Evolutionary conservation across 53 echinoderm and acorn worm species (phyloP).

Genomic region (Arbacia lixula): DNA sequence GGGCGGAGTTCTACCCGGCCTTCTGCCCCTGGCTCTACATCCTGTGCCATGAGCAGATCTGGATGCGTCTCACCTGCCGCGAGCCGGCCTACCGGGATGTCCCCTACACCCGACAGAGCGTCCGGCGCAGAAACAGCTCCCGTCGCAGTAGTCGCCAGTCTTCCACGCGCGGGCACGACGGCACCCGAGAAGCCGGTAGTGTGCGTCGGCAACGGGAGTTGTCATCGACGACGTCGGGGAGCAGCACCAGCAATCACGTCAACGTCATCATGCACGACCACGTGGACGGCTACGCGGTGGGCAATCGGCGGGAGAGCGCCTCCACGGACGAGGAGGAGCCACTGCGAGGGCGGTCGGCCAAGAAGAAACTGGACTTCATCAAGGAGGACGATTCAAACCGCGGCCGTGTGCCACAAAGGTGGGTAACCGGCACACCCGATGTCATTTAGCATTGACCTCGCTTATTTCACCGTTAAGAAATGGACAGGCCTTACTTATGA

Average conservation of each 20-base stretch:
- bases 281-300: constrained; percentile 47
- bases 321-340: constrained; percentile 13
- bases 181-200: constrained; percentile 2
- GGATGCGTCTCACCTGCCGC: constrained; percentile 59
- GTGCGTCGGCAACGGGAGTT: background rate
- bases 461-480: too few species aligned
- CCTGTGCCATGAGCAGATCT: constrained; percentile 69
- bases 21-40: constrained; percentile 78
- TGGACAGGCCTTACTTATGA: background rate
- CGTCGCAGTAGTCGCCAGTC: constrained; percentile 5
- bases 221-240: background rate
- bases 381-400: constrained; percentile 24
- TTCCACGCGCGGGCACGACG: constrained; percentile 13
- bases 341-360: background rate
- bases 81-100: constrained; percentile 38
- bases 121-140: constrained; percentile 24
- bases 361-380: constrained; percentile 47
- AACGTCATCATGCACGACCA: constrained; percentile 49
- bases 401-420: constrained; percentile 20
- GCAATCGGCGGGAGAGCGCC: background rate
- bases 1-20: constrained; percentile 75
- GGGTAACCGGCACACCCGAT: too few species aligned
- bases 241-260: constrained; percentile 24
- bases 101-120: constrained; percentile 50
- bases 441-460: too few species aligned